These are phyloP conservation scores for Drosophila subobscura DNA, from an alignment of 1,140 invertebrate genomes.

Conservation along the genomic window DNA sequence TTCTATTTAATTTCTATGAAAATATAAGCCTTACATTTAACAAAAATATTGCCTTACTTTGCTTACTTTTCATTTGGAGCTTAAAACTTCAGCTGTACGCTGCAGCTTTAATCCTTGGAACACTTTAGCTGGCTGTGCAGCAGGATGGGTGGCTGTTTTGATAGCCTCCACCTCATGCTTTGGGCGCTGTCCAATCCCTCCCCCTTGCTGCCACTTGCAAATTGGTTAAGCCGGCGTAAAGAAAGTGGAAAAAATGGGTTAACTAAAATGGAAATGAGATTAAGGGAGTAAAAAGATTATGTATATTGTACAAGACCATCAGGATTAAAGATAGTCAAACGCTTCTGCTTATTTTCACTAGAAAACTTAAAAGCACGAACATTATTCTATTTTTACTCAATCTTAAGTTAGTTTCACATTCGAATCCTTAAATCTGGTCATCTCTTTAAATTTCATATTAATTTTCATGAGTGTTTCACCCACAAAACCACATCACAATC, in stretches of 20 bases:
- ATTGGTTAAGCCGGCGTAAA: slow-evolving; percentile 15
- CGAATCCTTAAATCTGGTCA: too few relatives aligned
- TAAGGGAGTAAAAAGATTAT: too few relatives aligned
- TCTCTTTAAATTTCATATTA: too few relatives aligned
- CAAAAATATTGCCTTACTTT: neutral
- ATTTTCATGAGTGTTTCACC: too few relatives aligned
- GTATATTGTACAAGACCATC: too few relatives aligned
- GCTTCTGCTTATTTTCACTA: too few relatives aligned
- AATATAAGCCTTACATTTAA: slow-evolving; percentile 56
- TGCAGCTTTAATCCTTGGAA: slow-evolving; percentile 18
- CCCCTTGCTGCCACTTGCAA: neutral
- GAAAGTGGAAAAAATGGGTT: neutral
- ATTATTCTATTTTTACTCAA: too few relatives aligned
- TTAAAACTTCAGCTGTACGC: neutral
- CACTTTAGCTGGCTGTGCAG: neutral
- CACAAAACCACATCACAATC: neutral
- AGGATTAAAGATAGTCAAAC: too few relatives aligned
- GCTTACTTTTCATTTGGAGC: neutral
- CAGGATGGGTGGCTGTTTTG: neutral
- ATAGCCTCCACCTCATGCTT: too few relatives aligned
- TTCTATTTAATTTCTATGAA: slow-evolving; percentile 53
- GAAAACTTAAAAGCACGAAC: too few relatives aligned
- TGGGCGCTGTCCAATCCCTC: neutral
- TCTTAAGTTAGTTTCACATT: too few relatives aligned
- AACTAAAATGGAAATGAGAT: neutral